Conservation (phyloP, 2,888 invertebrate genomes). For the Leptogaster cylindrica region DNA sequence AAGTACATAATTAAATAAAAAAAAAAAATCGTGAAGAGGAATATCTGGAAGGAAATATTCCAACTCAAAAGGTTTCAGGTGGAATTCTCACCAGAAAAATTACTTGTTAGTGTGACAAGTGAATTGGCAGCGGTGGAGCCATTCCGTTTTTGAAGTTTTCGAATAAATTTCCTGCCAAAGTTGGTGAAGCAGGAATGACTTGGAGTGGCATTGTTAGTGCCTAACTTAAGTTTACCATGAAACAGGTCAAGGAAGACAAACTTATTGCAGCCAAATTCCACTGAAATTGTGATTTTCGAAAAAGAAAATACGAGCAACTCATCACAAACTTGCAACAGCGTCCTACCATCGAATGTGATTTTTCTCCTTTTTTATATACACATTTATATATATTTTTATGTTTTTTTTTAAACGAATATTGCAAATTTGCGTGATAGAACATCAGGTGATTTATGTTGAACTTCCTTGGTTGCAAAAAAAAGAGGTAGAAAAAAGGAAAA, state of each 20-base stretch:
- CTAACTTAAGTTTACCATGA: conserved; percentile 4
- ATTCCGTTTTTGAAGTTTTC: conserved; percentile 28
- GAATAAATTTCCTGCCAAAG: conserved; percentile 17
- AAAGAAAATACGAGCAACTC: too few relatives aligned
- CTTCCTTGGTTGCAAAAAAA: too few relatives aligned
- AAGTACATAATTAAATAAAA: too few relatives aligned
- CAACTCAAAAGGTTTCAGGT: conserved; percentile 10
- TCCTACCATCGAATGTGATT: too few relatives aligned
- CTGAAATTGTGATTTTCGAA: conserved; percentile 31
- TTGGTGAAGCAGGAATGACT: not conserved
- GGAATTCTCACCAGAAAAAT: conserved; percentile 16
- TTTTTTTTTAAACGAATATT: too few relatives aligned
- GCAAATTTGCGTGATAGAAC: too few relatives aligned
- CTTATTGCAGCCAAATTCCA: conserved; percentile 27
- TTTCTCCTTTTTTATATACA: too few relatives aligned
- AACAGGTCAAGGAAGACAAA: conserved; percentile 32
- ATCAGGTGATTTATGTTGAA: too few relatives aligned
- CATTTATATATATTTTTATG: too few relatives aligned
- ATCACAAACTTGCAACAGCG: too few relatives aligned
- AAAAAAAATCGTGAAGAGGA: too few relatives aligned
- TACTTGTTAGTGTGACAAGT: conserved; percentile 26
- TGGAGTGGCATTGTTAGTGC: not conserved
- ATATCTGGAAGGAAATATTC: not conserved
- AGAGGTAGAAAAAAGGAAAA: too few relatives aligned
- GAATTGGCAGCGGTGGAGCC: conserved; percentile 4